Percentiles rank a stretch among this genome's conserved stretches.
These are phyloP conservation scores for Erithacus rubecula DNA, from an alignment of 2,797 vertebrate genomes.

Conservation along the genomic window DNA sequence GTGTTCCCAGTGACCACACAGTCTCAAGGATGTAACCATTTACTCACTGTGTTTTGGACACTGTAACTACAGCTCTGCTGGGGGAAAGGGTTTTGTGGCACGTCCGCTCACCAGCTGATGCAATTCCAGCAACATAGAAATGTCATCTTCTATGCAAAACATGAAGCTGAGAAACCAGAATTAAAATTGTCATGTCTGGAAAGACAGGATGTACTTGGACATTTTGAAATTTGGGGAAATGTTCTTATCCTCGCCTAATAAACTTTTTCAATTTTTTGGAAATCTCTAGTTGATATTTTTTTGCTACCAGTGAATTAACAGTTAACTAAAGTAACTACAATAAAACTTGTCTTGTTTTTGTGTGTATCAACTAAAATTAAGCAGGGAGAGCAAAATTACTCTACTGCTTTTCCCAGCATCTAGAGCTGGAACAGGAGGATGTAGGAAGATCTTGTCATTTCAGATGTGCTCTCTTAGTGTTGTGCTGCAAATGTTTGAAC, in stretches of 20 bases:
- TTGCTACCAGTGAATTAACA: not conserved
- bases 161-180: not conserved
- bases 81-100: not conserved
- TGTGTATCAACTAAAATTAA: not conserved
- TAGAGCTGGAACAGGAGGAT: not conserved
- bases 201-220: constrained; percentile 20
- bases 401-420: not conserved
- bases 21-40: not conserved
- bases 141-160: constrained; percentile 26
- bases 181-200: not conserved
- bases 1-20: not conserved
- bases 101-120: constrained; percentile 16
- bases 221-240: not conserved
- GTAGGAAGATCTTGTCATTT: not conserved
- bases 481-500: not conserved
- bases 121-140: not conserved
- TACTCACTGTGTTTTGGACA: constrained; percentile 42
- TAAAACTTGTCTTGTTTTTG: not conserved
- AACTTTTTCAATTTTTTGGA: not conserved
- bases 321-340: not conserved
- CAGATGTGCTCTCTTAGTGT: not conserved
- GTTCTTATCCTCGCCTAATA: not conserved
- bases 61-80: constrained; percentile 42
- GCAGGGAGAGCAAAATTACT: not conserved
- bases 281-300: not conserved